Conservation (phyloP, 2,888 invertebrate genomes). For the Cecidostiba fungosa region DNA sequence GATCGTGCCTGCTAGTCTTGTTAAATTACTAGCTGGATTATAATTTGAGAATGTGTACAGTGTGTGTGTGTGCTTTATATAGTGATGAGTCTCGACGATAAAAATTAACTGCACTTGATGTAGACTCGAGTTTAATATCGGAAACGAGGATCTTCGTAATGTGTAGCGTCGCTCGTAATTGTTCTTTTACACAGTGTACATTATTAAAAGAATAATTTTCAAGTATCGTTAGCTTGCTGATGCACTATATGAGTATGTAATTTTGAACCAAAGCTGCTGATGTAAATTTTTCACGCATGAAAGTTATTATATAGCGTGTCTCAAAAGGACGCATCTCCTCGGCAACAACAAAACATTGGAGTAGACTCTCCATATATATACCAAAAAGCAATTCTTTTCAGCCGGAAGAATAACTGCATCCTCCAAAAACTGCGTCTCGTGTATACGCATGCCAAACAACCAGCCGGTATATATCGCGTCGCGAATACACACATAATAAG, state of each 20-base stretch:
- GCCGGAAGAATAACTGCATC: too few species aligned
- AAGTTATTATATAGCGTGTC: too few species aligned
- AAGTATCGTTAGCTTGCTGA: too few species aligned
- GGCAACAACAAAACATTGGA: too few species aligned
- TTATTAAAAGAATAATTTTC: too few species aligned
- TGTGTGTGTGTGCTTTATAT: neutral
- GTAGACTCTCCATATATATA: too few species aligned
- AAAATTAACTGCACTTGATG: neutral
- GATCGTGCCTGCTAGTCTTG: neutral
- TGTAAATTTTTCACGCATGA: too few species aligned
- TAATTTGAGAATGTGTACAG: neutral
- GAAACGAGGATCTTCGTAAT: neutral
- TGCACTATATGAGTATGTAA: too few species aligned
- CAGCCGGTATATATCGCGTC: neutral
- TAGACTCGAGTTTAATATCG: neutral
- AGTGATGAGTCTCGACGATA: neutral
- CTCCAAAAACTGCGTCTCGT: neutral
- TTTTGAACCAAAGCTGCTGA: too few species aligned
- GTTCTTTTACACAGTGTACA: neutral
- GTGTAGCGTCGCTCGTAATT: neutral
- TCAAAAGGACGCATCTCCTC: too few species aligned
- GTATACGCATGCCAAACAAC: neutral
- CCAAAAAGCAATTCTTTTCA: too few species aligned
- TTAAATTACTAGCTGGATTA: neutral
- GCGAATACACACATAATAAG: conserved; percentile 32